These are phyloP conservation scores for Oryzias woworae DNA, from an alignment of 2,113 vertebrate species.

Conservation along the genomic window DNA sequence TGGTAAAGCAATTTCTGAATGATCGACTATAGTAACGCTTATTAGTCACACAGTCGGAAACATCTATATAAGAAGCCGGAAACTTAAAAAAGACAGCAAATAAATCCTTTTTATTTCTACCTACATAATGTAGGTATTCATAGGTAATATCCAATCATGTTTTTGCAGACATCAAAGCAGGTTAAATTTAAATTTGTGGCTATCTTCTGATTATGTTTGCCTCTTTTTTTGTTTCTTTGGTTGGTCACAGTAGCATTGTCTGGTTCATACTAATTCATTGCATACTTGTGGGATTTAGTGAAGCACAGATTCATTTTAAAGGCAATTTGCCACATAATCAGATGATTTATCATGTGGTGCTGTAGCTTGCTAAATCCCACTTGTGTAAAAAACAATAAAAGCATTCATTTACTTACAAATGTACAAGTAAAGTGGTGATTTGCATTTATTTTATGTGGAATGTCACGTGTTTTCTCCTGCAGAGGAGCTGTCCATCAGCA, in stretches of 20 bases:
- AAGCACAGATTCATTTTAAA: slow-evolving; percentile 57
- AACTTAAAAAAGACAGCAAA: no score
- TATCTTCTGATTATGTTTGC: slow-evolving; percentile 20
- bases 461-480: slow-evolving; percentile 56
- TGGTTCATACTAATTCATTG: slow-evolving; percentile 36
- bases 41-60: background rate
- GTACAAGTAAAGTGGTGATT: slow-evolving; percentile 15
- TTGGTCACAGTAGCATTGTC: slow-evolving; percentile 21
- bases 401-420: slow-evolving; percentile 25
- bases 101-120: no score
- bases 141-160: no score
- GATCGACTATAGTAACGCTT: slow-evolving; percentile 1
- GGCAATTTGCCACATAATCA: slow-evolving; percentile 55
- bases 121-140: no score
- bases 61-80: no score
- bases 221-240: background rate
- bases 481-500: slow-evolving; percentile 96
- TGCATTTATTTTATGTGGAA: slow-evolving; percentile 22
- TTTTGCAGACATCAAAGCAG: no score
- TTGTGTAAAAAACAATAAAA: slow-evolving; percentile 23
- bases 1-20: background rate
- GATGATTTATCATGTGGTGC: slow-evolving; percentile 45
- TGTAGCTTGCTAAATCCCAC: slow-evolving; percentile 50
- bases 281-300: slow-evolving; percentile 52
- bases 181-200: no score